Base-by-base conservation (phyloP, 2,888 invertebrate species). In the Drosophila paracracens region DNA sequence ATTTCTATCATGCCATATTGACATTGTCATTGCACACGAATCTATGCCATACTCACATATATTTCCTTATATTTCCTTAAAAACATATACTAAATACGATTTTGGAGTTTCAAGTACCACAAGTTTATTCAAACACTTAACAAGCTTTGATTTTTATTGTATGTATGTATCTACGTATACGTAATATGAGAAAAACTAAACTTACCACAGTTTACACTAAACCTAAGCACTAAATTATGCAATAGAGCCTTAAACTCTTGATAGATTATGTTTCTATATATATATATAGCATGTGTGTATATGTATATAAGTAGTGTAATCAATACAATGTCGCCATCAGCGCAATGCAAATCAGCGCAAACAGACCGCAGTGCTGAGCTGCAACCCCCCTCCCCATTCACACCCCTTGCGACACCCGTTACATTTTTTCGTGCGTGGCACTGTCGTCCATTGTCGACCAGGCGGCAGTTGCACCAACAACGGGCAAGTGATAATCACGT, bases 401-500 rank as follows among this genome's bases (percentile, higher is more conserved):
- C 38, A 40, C n/a, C 10, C n/a, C 27, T 21, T 33, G 18, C 35
- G n/a, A 16, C 10, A 36, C 3, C 36, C 33, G 29, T 75, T 63
- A 85, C 68, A 86, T 77, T 73, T 89, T 86, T 64, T 86, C 85
- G 48, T 86, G 86, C 59, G 79, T 53, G 38, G 81, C 63, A 38
- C 69, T 74, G 50, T 90, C 94, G 64, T 94, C 94, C 13, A 81
- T 90, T 53, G 95, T 95, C 77, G 82, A 71, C 83, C 83, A 77
- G 95, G 62, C 71, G 78, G 91, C 63, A 40, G 72, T 70, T 40
- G 71, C 80, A 16, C 88, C 76, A 59, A 79, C 75, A 67, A 96
- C 95, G 75, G 96, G 72, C 78, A 91, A 95, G 83, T 96, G 94
- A 92, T 97, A 97, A 92, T 97, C 97, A 92, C 97, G 96, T 16